A percentile compares a stretch with the other conserved stretches of the same genome.
Evolutionary conservation across 2,113 vertebrate genomes (phyloP).

Genomic region (Hymenochirus boettgeri): DNA sequence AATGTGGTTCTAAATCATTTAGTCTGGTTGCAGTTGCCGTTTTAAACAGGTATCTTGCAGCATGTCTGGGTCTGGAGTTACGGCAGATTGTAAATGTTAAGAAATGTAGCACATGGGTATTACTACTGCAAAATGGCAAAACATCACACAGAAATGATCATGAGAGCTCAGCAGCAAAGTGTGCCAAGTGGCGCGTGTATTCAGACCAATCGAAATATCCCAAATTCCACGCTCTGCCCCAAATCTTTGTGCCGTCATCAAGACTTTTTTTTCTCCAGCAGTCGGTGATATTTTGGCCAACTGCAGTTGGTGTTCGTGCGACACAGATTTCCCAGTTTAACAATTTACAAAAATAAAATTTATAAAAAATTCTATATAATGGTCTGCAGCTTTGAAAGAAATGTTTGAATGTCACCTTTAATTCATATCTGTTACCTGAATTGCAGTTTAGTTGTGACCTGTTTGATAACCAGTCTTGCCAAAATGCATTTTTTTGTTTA

Average conservation of each 20-base stretch:
- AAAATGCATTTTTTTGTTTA: slow-evolving; percentile 52
- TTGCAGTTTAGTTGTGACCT: slow-evolving; percentile 50
- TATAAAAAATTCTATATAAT: slow-evolving; percentile 47
- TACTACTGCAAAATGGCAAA: neutral
- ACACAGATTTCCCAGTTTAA: slow-evolving; percentile 51
- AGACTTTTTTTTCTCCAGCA: slow-evolving; percentile 25
- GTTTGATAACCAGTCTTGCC: slow-evolving; percentile 57
- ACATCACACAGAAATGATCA: slow-evolving; percentile 36
- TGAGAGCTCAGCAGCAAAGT: slow-evolving; percentile 59
- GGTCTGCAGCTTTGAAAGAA: slow-evolving; percentile 53
- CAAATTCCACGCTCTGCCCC: slow-evolving; percentile 44
- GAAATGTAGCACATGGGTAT: too few species aligned
- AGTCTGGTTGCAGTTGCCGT: too few species aligned
- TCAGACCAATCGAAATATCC: slow-evolving; percentile 10
- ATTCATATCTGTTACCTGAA: slow-evolving; percentile 47
- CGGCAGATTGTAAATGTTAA: too few species aligned
- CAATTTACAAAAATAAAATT: slow-evolving; percentile 31
- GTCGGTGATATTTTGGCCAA: slow-evolving; percentile 34
- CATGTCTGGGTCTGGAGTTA: too few species aligned
- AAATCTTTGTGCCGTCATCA: slow-evolving; percentile 46
- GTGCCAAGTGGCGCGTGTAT: slow-evolving; percentile 43
- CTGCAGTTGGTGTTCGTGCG: slow-evolving; percentile 43
- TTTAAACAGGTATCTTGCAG: too few species aligned
- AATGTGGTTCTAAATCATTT: too few species aligned
- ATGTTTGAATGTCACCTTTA: slow-evolving; percentile 56